Conservation (phyloP, 2,888 invertebrate species). For the Theristus sp. region DNA sequence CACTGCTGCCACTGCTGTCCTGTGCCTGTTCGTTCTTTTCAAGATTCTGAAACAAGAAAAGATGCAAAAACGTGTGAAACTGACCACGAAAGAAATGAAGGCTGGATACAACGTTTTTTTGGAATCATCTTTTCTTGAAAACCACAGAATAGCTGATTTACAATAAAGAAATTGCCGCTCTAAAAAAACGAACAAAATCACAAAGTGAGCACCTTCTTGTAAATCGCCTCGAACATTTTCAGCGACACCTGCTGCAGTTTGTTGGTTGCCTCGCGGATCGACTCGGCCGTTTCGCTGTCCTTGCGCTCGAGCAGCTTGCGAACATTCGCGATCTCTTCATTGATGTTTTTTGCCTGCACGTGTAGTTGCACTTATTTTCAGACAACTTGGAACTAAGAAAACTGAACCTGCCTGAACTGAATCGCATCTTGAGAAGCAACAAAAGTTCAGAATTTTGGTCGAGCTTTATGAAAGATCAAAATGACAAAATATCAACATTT, state of each 20-base stretch:
- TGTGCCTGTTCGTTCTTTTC: not conserved
- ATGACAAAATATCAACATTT: too few species aligned
- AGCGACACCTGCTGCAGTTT: constrained; percentile 84
- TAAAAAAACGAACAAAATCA: not conserved
- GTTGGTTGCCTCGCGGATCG: constrained; percentile 62
- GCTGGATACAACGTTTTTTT: too few species aligned
- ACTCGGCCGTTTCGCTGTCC: constrained; percentile 74
- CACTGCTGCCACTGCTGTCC: too few species aligned
- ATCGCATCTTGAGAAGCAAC: too few species aligned
- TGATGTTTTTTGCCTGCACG: constrained; percentile 34
- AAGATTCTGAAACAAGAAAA: not conserved
- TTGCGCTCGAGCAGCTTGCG: constrained; percentile 67
- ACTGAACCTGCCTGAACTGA: not conserved
- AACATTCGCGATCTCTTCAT: constrained; percentile 59
- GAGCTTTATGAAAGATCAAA: too few species aligned
- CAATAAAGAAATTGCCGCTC: not conserved
- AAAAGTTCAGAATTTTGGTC: not conserved
- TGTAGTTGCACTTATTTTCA: too few species aligned
- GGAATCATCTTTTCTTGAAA: too few species aligned
- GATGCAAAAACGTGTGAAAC: too few species aligned
- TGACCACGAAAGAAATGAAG: too few species aligned
- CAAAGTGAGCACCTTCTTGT: constrained; percentile 64
- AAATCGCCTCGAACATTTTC: constrained; percentile 91
- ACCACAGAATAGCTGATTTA: too few species aligned
- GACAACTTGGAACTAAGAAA: not conserved